These are phyloP conservation scores for Oncorhynchus clarkii DNA, from an alignment of 2,113 vertebrate species.

Conservation along the genomic window DNA sequence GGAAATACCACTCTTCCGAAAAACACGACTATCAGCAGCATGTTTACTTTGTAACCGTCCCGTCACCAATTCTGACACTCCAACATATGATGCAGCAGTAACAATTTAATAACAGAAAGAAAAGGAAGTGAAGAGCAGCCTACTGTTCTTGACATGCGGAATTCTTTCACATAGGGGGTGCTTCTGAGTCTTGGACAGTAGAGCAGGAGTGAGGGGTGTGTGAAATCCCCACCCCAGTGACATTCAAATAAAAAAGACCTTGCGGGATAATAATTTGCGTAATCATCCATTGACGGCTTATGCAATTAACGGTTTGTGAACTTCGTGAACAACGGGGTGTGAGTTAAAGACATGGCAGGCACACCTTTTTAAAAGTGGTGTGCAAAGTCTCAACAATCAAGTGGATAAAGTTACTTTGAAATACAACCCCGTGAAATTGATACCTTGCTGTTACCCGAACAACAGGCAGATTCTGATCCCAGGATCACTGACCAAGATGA, in stretches of 20 bases:
- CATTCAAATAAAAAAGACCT: not conserved
- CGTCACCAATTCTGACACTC: not conserved
- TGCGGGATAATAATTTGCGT: no score
- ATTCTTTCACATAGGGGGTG: slow-evolving; percentile 44
- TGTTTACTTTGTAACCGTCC: not conserved
- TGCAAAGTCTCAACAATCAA: no score
- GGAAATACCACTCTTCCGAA: not conserved
- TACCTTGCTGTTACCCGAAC: no score
- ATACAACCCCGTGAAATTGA: no score
- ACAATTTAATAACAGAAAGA: not conserved
- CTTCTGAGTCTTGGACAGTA: slow-evolving; percentile 40
- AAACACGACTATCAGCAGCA: not conserved
- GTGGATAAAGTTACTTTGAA: no score
- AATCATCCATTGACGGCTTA: no score
- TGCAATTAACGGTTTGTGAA: no score
- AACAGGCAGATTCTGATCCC: no score
- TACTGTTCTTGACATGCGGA: slow-evolving; percentile 53
- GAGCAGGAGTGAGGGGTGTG: slow-evolving; percentile 28
- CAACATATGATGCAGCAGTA: not conserved
- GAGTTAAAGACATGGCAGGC: no score
- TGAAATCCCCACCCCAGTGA: slow-evolving; percentile 12
- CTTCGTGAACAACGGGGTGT: no score
- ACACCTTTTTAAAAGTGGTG: no score
- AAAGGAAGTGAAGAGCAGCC: slow-evolving; percentile 44
- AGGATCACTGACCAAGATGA: no score